Evolutionary conservation across 2,888 invertebrate genomes (phyloP).

Genomic region (Dorcus hopei): DNA sequence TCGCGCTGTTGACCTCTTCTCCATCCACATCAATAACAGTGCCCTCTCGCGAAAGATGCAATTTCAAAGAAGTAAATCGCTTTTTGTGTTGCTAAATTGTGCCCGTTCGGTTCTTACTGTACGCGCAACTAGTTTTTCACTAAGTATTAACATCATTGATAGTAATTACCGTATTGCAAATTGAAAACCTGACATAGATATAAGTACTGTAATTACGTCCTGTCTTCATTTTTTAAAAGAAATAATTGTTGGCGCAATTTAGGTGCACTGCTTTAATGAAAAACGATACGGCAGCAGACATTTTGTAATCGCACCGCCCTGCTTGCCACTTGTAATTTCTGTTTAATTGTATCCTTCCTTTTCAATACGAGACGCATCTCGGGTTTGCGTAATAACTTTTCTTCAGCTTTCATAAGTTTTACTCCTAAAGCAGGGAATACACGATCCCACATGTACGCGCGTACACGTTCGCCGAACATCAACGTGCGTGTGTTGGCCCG

Average conservation of each 20-base stretch:
- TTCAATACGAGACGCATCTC: no score
- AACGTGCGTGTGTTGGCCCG: no score
- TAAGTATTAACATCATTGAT: not conserved
- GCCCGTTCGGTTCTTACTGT: not conserved
- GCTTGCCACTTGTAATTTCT: not conserved
- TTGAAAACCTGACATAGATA: constrained; percentile 1
- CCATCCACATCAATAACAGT: not conserved
- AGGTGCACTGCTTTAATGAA: not conserved
- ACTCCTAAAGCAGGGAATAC: no score
- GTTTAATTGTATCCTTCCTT: not conserved
- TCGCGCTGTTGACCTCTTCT: not conserved
- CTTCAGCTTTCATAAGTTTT: no score
- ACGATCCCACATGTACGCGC: no score
- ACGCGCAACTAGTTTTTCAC: not conserved
- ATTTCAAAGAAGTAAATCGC: not conserved
- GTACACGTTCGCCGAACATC: no score
- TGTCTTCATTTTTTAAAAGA: not conserved
- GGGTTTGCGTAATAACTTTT: no score
- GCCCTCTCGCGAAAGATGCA: not conserved
- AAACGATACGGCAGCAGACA: not conserved
- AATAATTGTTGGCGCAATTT: not conserved
- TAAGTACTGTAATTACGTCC: constrained; percentile 1
- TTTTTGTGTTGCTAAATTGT: not conserved
- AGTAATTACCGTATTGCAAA: constrained; percentile 1
- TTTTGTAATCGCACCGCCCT: not conserved